Conservation (phyloP, 1,140 invertebrate species). For the Apolygus lucorum region DNA sequence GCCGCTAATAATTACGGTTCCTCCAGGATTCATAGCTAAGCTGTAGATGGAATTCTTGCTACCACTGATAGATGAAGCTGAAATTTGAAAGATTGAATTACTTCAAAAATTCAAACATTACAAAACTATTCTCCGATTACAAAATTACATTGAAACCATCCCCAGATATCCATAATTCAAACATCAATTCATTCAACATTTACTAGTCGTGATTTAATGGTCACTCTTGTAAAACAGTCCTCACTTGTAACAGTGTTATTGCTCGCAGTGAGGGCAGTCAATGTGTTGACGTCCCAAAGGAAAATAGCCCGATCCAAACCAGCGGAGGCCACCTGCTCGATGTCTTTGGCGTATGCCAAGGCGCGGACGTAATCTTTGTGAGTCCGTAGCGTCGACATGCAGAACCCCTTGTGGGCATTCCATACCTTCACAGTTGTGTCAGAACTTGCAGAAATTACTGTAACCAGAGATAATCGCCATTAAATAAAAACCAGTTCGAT, state of each 20-base stretch:
- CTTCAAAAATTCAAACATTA: too few relatives aligned
- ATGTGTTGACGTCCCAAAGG: slow-evolving; percentile 97
- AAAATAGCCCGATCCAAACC: slow-evolving; percentile 96
- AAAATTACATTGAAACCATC: too few relatives aligned
- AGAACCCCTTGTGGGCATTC: slow-evolving; percentile 99
- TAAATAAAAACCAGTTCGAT: too few relatives aligned
- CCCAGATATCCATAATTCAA: too few relatives aligned
- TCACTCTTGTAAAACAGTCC: too few relatives aligned
- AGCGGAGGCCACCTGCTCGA: slow-evolving; percentile 94
- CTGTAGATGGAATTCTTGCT: slow-evolving; percentile 99
- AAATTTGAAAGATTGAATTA: too few relatives aligned
- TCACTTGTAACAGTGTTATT: slow-evolving; percentile 98
- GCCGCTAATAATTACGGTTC: slow-evolving; percentile 91
- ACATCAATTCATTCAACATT: too few relatives aligned
- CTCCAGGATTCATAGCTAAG: slow-evolving; percentile 94
- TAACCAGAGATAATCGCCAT: too few relatives aligned
- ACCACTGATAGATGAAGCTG: slow-evolving; percentile 88
- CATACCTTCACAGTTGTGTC: slow-evolving; percentile 99
- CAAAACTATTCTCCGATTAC: too few relatives aligned
- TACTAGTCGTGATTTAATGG: too few relatives aligned
- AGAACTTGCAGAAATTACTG: slow-evolving; percentile 96
- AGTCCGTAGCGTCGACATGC: slow-evolving; percentile 93
- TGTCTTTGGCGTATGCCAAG: slow-evolving; percentile 95
- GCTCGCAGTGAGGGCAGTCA: slow-evolving; percentile 92
- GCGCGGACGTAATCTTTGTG: slow-evolving; percentile 99